Conservation (phyloP, 2,888 invertebrate species). For the Chymomyza fuscimana region DNA sequence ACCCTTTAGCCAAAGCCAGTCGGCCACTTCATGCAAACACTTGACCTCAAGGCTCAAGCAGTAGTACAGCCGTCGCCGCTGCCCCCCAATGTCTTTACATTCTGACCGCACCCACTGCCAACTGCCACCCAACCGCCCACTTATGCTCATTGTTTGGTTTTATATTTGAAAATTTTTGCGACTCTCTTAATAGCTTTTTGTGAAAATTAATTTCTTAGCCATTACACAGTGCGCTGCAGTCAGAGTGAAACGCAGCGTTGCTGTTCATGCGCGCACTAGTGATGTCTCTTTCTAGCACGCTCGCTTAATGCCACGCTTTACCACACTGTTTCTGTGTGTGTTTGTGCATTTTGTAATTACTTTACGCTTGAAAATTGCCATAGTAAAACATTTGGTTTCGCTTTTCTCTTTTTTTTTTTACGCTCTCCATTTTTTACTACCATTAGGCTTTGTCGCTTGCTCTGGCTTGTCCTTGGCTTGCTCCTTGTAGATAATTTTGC, state of each 20-base stretch:
- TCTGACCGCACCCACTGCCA: background rate
- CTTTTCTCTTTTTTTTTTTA: slow-evolving; percentile 19
- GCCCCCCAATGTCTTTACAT: background rate
- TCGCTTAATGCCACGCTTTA: background rate
- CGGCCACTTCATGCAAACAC: slow-evolving; percentile 26
- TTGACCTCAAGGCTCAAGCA: slow-evolving; percentile 32
- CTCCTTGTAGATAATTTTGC: background rate
- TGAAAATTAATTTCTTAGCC: slow-evolving; percentile 71
- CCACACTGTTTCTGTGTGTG: slow-evolving; percentile 4
- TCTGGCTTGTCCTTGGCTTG: background rate
- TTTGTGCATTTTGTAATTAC: slow-evolving; percentile 66
- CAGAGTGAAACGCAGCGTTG: slow-evolving; percentile 16
- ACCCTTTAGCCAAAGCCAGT: slow-evolving; percentile 17
- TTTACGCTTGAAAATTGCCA: slow-evolving; percentile 67
- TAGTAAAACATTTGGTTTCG: slow-evolving; percentile 64
- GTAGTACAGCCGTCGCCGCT: background rate
- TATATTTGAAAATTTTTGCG: slow-evolving; percentile 69
- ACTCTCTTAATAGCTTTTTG: slow-evolving; percentile 69
- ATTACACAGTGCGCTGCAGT: slow-evolving; percentile 42
- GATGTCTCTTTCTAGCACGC: background rate
- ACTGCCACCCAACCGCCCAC: slow-evolving; percentile 9
- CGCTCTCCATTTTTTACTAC: background rate
- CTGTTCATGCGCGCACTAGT: no score
- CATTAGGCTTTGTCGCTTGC: background rate
- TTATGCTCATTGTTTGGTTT: slow-evolving; percentile 67